phyloP scores from a whole-genome alignment of 2,888 invertebrate species.

The Cephalotes varians region DNA sequence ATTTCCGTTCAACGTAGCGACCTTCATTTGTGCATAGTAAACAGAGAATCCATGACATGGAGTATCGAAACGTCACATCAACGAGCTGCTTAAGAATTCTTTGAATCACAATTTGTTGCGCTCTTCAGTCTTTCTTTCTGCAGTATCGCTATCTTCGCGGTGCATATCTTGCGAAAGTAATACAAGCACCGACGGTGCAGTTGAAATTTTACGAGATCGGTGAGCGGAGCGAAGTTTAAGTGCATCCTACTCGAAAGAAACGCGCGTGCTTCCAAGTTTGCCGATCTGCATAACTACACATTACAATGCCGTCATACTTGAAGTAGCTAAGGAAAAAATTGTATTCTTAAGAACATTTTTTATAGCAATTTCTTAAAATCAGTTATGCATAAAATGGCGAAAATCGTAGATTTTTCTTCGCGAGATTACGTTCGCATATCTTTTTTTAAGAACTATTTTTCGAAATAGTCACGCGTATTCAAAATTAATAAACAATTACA shows the following conservation, averaged over 20 bases:
- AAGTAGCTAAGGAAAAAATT: slow-evolving; percentile 20
- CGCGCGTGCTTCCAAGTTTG: slow-evolving; percentile 20
- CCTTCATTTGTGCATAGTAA: slow-evolving; percentile 24
- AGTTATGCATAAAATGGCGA: background rate
- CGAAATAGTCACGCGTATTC: background rate
- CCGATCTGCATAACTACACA: slow-evolving; percentile 47
- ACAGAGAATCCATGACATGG: background rate
- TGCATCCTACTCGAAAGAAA: slow-evolving; percentile 43
- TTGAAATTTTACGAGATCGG: slow-evolving; percentile 59
- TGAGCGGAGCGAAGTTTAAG: slow-evolving; percentile 60
- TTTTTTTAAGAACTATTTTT: background rate
- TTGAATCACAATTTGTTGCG: slow-evolving; percentile 43
- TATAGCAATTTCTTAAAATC: background rate
- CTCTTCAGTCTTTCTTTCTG: slow-evolving; percentile 31
- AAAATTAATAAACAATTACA: background rate
- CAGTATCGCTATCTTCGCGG: slow-evolving; percentile 35
- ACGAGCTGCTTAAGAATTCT: background rate
- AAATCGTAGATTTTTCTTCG: background rate
- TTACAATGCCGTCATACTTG: slow-evolving; percentile 20
- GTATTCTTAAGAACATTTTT: slow-evolving; percentile 10
- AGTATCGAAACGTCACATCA: background rate
- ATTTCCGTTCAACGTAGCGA: slow-evolving; percentile 18
- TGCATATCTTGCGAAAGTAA: slow-evolving; percentile 43
- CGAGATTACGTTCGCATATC: background rate
- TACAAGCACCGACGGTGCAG: slow-evolving; percentile 41